These are phyloP conservation scores for Paedocypris sp. DNA, from an alignment of 2,113 vertebrate species.

Conservation along the genomic window DNA sequence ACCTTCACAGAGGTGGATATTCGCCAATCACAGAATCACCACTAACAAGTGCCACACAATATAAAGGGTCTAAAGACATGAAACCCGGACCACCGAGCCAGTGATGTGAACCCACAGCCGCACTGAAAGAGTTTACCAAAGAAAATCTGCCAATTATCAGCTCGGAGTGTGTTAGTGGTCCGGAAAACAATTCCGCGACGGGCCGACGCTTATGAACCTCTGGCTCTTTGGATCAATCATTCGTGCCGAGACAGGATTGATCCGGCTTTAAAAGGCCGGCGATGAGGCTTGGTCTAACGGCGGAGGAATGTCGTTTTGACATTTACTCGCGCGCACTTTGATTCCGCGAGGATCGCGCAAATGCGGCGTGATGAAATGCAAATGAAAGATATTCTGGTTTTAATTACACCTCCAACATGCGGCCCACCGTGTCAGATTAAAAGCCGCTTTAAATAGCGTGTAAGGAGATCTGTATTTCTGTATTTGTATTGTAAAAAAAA, in stretches of 20 bases:
- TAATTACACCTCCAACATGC: no score
- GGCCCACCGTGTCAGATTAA: no score
- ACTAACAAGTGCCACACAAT: no score
- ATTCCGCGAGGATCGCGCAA: no score
- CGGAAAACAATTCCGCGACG: neutral
- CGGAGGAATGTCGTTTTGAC: neutral
- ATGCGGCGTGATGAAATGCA: no score
- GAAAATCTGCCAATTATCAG: slow-evolving; percentile 13
- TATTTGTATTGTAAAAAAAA: no score
- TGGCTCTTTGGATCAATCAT: slow-evolving; percentile 22
- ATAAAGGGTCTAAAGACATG: no score
- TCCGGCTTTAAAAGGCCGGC: slow-evolving; percentile 22
- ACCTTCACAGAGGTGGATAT: no score
- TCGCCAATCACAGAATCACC: no score
- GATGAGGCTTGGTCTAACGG: slow-evolving; percentile 12
- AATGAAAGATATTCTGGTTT: no score
- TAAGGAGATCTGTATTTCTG: no score
- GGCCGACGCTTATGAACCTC: slow-evolving; percentile 7
- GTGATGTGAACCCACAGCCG: slow-evolving; percentile 55
- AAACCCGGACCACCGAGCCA: slow-evolving; percentile 52
- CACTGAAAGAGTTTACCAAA: slow-evolving; percentile 14
- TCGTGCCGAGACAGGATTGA: slow-evolving; percentile 18
- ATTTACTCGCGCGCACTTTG: neutral
- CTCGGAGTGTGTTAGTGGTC: neutral
- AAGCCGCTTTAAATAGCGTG: no score